Conservation (phyloP, 2,113 vertebrate species). For the Dasypus novemcinctus region DNA sequence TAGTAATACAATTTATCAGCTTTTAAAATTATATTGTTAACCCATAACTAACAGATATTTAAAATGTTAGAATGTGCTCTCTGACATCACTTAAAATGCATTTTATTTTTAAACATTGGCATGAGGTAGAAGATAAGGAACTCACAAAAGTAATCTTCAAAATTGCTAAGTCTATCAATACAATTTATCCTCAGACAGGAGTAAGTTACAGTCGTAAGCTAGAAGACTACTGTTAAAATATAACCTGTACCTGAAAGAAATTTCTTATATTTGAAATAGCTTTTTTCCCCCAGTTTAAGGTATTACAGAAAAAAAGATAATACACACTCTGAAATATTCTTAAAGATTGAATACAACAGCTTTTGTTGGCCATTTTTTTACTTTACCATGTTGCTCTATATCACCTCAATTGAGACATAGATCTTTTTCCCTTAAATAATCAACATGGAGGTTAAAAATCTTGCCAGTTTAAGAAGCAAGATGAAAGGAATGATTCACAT, state of each 20-base stretch:
- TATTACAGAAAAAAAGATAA: background rate
- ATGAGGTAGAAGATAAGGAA: constrained; percentile 74
- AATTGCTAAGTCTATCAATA: constrained; percentile 27
- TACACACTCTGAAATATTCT: constrained; percentile 13
- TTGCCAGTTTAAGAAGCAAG: constrained; percentile 45
- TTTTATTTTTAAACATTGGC: constrained; percentile 51
- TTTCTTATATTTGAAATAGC: constrained; percentile 29
- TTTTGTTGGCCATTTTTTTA: background rate
- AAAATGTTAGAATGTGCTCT: constrained; percentile 53
- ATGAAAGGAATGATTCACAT: constrained; percentile 65
- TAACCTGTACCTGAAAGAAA: constrained; percentile 15
- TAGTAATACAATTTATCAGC: constrained; percentile 35
- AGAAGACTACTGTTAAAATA: constrained; percentile 45
- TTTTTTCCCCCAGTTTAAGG: background rate
- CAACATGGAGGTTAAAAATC: constrained; percentile 47
- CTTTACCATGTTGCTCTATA: background rate
- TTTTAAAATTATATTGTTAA: constrained; percentile 29
- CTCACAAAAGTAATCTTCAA: constrained; percentile 59
- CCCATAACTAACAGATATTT: constrained; percentile 33
- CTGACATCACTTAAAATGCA: constrained; percentile 56
- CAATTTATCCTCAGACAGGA: constrained; percentile 39
- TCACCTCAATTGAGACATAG: background rate
- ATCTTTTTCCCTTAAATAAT: constrained; percentile 24
- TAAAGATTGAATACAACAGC: background rate
- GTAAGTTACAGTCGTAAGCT: constrained; percentile 32